Conservation (phyloP, 2,888 invertebrate species). For the Apomyelois bistriatella region DNA sequence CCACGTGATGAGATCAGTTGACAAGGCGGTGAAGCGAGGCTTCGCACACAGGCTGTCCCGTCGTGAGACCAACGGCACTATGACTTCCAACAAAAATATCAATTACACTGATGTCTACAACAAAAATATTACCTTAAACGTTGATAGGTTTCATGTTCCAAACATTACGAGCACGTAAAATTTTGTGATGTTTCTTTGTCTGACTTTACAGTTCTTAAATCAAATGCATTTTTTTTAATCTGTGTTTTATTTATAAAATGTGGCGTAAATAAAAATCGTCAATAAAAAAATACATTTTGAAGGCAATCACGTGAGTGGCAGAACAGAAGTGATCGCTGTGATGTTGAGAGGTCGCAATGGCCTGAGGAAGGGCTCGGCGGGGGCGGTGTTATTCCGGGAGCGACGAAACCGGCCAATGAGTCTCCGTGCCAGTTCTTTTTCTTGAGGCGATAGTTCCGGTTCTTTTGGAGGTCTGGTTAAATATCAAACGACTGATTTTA, state of each 20-base stretch:
- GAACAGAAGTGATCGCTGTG: neutral
- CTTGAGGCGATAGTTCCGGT: conserved; percentile 52
- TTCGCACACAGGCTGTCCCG: conserved; percentile 44
- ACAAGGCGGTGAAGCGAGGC: conserved; percentile 42
- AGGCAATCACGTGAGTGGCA: conserved; percentile 1
- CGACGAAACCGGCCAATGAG: conserved; percentile 62
- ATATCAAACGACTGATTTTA: no score
- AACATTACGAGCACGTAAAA: conserved; percentile 15
- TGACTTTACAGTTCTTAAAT: no score
- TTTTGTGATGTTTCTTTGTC: neutral
- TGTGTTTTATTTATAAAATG: no score
- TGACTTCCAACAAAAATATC: conserved; percentile 21
- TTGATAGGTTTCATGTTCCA: conserved; percentile 7
- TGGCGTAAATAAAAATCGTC: no score
- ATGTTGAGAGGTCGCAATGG: conserved; percentile 26
- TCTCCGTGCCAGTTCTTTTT: conserved; percentile 54
- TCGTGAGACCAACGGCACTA: conserved; percentile 34
- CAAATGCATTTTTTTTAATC: no score
- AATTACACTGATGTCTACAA: conserved; percentile 14
- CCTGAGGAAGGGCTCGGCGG: conserved; percentile 43
- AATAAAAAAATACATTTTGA: neutral
- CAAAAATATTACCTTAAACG: conserved; percentile 20
- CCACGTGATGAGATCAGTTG: conserved; percentile 44
- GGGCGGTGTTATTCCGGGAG: conserved; percentile 44
- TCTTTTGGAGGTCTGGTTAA: conserved; percentile 47